A percentile compares a stretch with the other conserved stretches of the same genome.
These are phyloP conservation scores for Sarcophaga peregrina DNA, from an alignment of 1,140 invertebrate genomes.

Conservation along the genomic window DNA sequence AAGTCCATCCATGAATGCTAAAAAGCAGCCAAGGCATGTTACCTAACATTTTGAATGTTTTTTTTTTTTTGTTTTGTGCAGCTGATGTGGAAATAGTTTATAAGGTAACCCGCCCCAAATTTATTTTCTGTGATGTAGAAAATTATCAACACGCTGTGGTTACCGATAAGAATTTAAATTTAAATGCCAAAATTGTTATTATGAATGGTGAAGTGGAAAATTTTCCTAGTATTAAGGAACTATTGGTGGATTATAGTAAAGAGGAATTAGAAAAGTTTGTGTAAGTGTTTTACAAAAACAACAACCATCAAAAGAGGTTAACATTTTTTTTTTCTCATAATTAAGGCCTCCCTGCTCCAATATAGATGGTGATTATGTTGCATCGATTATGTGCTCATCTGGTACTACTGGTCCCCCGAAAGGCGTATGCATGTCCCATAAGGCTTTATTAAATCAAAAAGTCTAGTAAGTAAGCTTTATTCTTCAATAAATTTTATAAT, in stretches of 20 bases:
- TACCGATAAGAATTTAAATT: conserved; percentile 48
- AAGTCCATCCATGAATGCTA: no score
- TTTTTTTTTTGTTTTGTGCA: conserved; percentile 33
- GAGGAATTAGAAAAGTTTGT: not conserved
- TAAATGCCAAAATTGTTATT: conserved; percentile 55
- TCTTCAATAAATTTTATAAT: not conserved
- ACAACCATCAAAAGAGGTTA: no score
- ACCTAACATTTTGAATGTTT: not conserved
- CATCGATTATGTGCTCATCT: conserved; percentile 67
- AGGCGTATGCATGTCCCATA: conserved; percentile 78
- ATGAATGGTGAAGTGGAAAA: conserved; percentile 52
- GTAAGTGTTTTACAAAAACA: no score
- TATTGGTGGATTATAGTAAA: not conserved
- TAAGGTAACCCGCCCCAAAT: conserved; percentile 57
- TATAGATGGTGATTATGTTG: no score
- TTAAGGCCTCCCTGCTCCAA: conserved; percentile 54
- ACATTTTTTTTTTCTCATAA: not conserved
- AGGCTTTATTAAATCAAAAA: conserved; percentile 54
- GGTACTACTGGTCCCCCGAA: conserved; percentile 84
- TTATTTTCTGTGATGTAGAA: conserved; percentile 61
- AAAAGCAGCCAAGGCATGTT: no score
- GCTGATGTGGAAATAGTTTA: conserved; percentile 58
- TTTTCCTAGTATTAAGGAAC: conserved; percentile 54
- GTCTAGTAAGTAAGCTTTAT: conserved; percentile 52
- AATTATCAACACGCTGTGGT: conserved; percentile 50